Conservation (phyloP, 2,888 invertebrate species). For the Agrotis clavis region DNA sequence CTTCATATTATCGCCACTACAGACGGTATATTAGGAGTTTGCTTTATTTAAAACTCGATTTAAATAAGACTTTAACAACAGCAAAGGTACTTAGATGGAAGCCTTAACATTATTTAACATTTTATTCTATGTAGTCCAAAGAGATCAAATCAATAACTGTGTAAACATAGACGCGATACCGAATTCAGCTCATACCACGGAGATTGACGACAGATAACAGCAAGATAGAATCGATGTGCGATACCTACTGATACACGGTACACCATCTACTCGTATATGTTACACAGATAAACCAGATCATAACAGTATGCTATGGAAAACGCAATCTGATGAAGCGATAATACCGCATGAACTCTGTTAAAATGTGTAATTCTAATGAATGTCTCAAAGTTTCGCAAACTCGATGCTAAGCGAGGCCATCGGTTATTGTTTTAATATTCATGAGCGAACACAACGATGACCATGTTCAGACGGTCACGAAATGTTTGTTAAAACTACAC, state of each 20-base stretch:
- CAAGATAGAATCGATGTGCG: constrained; percentile 9
- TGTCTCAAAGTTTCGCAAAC: constrained; percentile 38
- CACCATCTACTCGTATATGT: constrained; percentile 29
- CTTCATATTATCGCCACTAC: too few relatives aligned
- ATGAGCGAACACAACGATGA: constrained; percentile 32
- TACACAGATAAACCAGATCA: constrained; percentile 34
- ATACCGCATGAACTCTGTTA: neutral
- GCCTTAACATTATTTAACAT: neutral
- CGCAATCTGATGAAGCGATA: constrained; percentile 9
- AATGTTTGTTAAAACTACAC: constrained; percentile 11
- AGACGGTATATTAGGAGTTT: neutral
- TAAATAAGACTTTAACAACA: neutral
- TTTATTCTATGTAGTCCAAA: neutral
- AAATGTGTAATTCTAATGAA: constrained; percentile 1
- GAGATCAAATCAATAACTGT: constrained; percentile 15
- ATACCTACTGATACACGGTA: neutral
- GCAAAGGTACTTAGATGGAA: neutral
- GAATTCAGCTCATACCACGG: constrained; percentile 10
- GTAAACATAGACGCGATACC: constrained; percentile 25
- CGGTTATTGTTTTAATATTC: constrained; percentile 54
- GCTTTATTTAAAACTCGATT: neutral
- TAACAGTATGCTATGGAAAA: constrained; percentile 5
- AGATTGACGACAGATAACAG: constrained; percentile 35
- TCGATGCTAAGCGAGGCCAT: constrained; percentile 13
- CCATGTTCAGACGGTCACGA: constrained; percentile 6